Base-by-base conservation (phyloP, 2,113 vertebrate genomes). In the Sula dactylatra region DNA sequence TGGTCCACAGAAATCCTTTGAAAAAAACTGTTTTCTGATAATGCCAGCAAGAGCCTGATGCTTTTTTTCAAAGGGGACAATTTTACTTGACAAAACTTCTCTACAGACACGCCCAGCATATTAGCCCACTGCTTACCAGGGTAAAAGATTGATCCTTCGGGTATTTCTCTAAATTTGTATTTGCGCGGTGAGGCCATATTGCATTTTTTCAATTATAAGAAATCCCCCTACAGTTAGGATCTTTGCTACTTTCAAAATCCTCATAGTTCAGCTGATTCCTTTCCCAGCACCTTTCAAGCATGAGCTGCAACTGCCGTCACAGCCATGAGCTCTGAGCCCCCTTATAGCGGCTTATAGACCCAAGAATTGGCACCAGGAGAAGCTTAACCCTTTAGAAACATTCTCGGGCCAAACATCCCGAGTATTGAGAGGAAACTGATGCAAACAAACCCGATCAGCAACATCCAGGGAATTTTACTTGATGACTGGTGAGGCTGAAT, bases 21-120 rank as follows among this genome's bases (percentile, higher is more conserved):
- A 45, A 87, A 86, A 90, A 5, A 9, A 29, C 40, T 22, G n/a
- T 61, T 93, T 92, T 82, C 73, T 72, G 73, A 85, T 45, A 93
- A 87, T 7, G 58, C 54, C 62, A 95, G 62, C 65, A 62, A 86
- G 71, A 95, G 70, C 45, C 77, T 71, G 69, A 69, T 14, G 69
- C 13, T n/a, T 85, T 61, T 91, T 78, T 84, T 36, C 62, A 90
- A 59, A 83, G 2, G 5, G 54, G 85, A 71, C 50, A 24, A 73
- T 86, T 96, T 73, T 32, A 64, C 55, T 69, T 77, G 55, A 90
- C 47, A 70, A 84, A 96, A 97, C 78, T 94, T 88, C 69, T 42
- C 93, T 38, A 71, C 17, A 47, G 66, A 55, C 21, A 61, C 3
- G 11, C 58, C 73, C 62, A 55, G 71, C 56, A 84, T 82, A 76